Percentiles rank a stretch among this genome's conserved stretches.
These are phyloP conservation scores for Diachrysia chrysitis DNA, from an alignment of 2,888 invertebrate species.

Conservation along the genomic window DNA sequence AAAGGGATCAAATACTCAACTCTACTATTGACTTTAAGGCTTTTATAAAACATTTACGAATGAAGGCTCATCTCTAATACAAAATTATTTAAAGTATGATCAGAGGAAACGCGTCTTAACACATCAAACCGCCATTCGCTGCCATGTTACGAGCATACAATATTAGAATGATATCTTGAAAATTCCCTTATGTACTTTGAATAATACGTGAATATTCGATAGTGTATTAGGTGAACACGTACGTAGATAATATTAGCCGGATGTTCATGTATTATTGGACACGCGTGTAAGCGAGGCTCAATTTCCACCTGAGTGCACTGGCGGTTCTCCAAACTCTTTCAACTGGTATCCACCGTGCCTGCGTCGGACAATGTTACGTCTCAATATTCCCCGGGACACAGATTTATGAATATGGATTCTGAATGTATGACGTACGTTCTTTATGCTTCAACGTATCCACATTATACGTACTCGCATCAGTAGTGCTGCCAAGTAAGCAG, in stretches of 20 bases:
- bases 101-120: background rate
- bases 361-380: conserved; percentile 41
- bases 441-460: background rate
- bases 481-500: background rate
- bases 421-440: conserved; percentile 26
- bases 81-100: background rate
- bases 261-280: conserved; percentile 39
- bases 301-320: conserved; percentile 63
- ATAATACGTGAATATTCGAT: conserved; percentile 6
- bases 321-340: conserved; percentile 61
- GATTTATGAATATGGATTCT: conserved; percentile 43
- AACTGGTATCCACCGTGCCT: conserved; percentile 29
- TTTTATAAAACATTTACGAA: background rate
- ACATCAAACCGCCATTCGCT: conserved; percentile 2
- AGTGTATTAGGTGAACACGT: conserved; percentile 11
- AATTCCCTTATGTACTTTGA: conserved; percentile 1
- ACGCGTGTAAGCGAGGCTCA: conserved; percentile 34
- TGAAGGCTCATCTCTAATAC: background rate
- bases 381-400: conserved; percentile 28
- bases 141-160: conserved; percentile 1
- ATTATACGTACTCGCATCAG: background rate
- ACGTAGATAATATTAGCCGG: conserved; percentile 22
- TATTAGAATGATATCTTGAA: conserved; percentile 7
- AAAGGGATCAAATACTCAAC: background rate
- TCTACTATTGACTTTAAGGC: background rate